Percentiles rank a stretch among this genome's conserved stretches.
These are phyloP conservation scores for Sebastes goodei DNA, from an alignment of 2,797 vertebrate genomes.

Conservation along the genomic window DNA sequence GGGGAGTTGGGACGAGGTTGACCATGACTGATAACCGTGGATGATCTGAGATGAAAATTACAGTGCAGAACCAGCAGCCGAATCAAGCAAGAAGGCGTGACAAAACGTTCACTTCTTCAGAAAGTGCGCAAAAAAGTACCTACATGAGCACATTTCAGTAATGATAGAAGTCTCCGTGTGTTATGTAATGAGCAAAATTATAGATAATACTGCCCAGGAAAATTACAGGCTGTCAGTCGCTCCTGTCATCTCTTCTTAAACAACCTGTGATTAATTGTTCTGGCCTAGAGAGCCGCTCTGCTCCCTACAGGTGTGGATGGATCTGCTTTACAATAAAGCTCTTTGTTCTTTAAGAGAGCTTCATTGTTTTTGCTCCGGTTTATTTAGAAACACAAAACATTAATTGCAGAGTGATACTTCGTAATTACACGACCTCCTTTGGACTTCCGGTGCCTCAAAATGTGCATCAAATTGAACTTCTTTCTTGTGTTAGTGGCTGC, in stretches of 20 bases:
- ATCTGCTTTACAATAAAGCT: constrained; percentile 1
- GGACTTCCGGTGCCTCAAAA: background rate
- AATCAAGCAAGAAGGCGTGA: constrained; percentile 9
- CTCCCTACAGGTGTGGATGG: constrained; percentile 51
- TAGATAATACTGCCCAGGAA: constrained; percentile 49
- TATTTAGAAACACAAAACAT: constrained; percentile 11
- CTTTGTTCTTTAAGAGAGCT: background rate
- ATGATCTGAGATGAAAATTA: constrained; percentile 68
- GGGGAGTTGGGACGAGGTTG: constrained; percentile 25
- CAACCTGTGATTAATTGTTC: constrained; percentile 67
- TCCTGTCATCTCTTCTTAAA: constrained; percentile 58
- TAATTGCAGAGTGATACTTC: constrained; percentile 20
- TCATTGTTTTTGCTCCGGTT: constrained; percentile 2
- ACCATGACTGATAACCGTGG: constrained; percentile 51
- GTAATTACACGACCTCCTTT: constrained; percentile 8
- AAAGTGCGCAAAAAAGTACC: constrained; percentile 1
- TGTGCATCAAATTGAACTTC: background rate
- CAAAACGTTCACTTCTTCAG: constrained; percentile 7
- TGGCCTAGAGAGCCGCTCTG: constrained; percentile 36
- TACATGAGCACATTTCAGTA: constrained; percentile 43
- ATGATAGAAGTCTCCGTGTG: constrained; percentile 49
- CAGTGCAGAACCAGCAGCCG: constrained; percentile 26
- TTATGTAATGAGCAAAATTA: constrained; percentile 71
- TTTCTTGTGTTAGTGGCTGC: background rate
- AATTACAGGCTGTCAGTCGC: constrained; percentile 73